phyloP scores from a whole-genome alignment of 2,797 vertebrate species.

The Pseudopleuronectes americanus region DNA sequence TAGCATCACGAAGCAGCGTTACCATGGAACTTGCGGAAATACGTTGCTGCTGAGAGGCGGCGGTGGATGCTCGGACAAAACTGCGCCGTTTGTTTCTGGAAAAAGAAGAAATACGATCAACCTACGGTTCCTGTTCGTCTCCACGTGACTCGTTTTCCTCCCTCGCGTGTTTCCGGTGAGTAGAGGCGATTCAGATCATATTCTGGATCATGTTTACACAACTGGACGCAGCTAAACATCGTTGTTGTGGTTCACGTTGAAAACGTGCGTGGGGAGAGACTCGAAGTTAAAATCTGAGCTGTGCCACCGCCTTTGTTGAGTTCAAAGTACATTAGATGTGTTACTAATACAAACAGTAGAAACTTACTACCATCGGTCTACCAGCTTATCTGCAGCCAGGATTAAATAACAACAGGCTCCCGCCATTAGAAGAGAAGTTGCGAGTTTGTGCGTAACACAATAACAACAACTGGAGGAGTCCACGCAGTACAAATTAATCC shows the following conservation, averaged over 20 bases:
- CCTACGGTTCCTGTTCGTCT: not conserved
- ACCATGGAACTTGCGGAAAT: constrained; percentile 80
- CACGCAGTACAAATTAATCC: constrained; percentile 52
- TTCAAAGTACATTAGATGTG: constrained; percentile 21
- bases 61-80: not conserved
- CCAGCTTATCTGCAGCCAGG: constrained; percentile 20
- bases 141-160: not conserved
- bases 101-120: not conserved
- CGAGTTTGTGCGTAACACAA: not conserved
- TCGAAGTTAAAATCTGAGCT: constrained; percentile 21
- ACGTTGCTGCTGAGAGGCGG: constrained; percentile 35
- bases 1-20: constrained; percentile 53
- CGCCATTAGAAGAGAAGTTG: constrained; percentile 11
- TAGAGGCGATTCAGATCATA: not conserved
- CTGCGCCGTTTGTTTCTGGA: not conserved
- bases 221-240: not conserved
- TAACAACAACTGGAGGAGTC: constrained; percentile 24
- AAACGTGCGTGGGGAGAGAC: constrained; percentile 38
- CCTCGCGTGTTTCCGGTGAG: constrained; percentile 25
- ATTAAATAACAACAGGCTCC: constrained; percentile 1
- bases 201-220: not conserved
- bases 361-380: constrained; percentile 11
- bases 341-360: not conserved
- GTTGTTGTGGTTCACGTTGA: constrained; percentile 5
- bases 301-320: not conserved